Conservation (phyloP, 2,888 invertebrate genomes). For the Eupithecia tripunctaria region DNA sequence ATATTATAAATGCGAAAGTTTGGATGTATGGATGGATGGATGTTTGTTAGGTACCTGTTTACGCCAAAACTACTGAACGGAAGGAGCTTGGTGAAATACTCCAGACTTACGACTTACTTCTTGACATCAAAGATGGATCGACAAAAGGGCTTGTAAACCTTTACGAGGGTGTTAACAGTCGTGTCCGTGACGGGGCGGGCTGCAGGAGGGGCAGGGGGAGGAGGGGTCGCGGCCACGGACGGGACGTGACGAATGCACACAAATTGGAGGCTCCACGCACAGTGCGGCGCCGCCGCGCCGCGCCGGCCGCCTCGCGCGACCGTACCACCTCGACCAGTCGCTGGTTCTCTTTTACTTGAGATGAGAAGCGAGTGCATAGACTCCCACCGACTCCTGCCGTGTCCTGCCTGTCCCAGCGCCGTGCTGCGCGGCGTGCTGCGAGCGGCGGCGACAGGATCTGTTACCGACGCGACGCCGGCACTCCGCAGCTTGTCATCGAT, state of each 20-base stretch:
- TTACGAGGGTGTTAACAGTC: constrained; percentile 25
- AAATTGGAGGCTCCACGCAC: constrained; percentile 17
- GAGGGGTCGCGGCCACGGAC: constrained; percentile 16
- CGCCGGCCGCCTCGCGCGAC: neutral
- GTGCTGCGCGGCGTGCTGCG: neutral
- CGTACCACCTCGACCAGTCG: neutral
- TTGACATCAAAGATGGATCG: neutral
- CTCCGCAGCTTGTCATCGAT: constrained; percentile 25
- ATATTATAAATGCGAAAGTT: too few relatives aligned
- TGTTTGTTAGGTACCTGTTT: too few relatives aligned
- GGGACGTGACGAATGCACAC: constrained; percentile 30
- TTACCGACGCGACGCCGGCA: constrained; percentile 7
- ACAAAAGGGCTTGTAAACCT: constrained; percentile 6
- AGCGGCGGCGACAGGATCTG: too few relatives aligned
- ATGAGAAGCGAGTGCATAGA: too few relatives aligned
- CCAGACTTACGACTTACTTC: neutral
- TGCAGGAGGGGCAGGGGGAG: neutral
- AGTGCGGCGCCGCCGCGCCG: neutral
- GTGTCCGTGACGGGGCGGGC: constrained; percentile 16
- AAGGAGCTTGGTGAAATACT: too few relatives aligned
- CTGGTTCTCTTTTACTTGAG: too few relatives aligned
- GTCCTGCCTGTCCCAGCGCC: neutral
- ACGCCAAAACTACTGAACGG: too few relatives aligned
- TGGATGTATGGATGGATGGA: too few relatives aligned
- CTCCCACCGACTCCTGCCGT: too few relatives aligned